Percentiles rank a stretch among this genome's conserved stretches.
phyloP scores from a whole-genome alignment of 2,797 vertebrate species.

The Ataeniobius toweri region DNA sequence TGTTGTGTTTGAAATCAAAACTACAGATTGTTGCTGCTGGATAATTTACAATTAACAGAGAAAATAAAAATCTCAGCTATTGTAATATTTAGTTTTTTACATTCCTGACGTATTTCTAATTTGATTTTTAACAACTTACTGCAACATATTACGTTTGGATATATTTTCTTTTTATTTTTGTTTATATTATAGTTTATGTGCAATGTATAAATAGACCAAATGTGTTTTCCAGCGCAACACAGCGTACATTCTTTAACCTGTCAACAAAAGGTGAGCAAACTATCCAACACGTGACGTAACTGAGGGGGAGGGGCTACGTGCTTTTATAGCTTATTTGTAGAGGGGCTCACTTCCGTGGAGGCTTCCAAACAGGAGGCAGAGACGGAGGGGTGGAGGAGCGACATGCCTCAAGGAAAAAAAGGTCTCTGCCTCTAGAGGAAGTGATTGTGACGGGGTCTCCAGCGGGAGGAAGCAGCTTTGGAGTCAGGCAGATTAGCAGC shows the following conservation, averaged over 20 bases:
- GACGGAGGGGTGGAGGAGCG: constrained; percentile 31
- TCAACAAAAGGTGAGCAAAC: constrained; percentile 1
- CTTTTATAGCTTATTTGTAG: constrained; percentile 68
- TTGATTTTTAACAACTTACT: neutral
- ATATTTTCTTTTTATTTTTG: no score
- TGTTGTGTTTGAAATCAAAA: neutral
- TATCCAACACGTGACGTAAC: constrained; percentile 56
- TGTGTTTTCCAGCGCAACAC: neutral
- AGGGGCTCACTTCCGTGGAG: constrained; percentile 81
- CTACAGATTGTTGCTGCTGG: neutral
- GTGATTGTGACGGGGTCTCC: constrained; percentile 22
- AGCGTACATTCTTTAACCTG: neutral
- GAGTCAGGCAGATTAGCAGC: constrained; percentile 29
- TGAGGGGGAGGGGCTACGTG: constrained; percentile 42
- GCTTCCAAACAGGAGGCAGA: constrained; percentile 69
- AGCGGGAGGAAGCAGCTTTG: constrained; percentile 39
- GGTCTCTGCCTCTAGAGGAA: constrained; percentile 48
- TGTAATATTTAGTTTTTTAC: no score
- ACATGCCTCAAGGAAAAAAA: constrained; percentile 38
- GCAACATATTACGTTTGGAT: neutral
- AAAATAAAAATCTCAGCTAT: neutral
- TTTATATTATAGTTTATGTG: neutral
- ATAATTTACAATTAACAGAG: no score
- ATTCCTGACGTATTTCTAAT: neutral
- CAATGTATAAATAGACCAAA: neutral